These are phyloP conservation scores for Pelobates cultripes DNA, from an alignment of 2,797 vertebrate genomes.

Conservation along the genomic window DNA sequence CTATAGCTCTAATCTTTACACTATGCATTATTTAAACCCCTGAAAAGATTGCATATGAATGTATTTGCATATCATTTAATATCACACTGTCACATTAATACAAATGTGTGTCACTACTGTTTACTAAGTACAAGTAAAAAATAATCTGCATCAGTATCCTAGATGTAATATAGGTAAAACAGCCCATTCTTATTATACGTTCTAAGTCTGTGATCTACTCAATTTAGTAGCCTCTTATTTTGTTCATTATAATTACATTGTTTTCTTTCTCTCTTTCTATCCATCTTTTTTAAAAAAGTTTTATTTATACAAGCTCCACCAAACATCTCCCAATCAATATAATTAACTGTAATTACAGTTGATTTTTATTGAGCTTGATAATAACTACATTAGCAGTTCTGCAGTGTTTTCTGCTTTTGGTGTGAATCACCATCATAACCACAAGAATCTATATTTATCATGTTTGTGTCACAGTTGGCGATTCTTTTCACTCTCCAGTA, in stretches of 20 bases:
- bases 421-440: conserved; percentile 43
- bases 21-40: no score
- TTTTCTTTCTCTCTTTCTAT: neutral
- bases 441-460: conserved; percentile 30
- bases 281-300: neutral
- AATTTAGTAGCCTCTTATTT: conserved; percentile 30
- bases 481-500: neutral
- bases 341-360: conserved; percentile 55
- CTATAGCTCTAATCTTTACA: no score
- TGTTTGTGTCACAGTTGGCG: conserved; percentile 2
- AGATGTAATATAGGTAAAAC: no score
- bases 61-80: no score
- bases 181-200: no score
- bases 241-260: conserved; percentile 38
- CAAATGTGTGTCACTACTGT: no score
- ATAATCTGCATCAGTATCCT: neutral
- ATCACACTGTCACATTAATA: no score
- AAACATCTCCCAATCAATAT: conserved; percentile 41
- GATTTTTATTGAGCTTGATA: conserved; percentile 53
- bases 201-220: neutral
- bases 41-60: no score
- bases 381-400: conserved; percentile 48
- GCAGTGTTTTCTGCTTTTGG: conserved; percentile 45
- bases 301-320: conserved; percentile 31
- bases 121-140: neutral